These are phyloP conservation scores for Thunnus albacares DNA, from an alignment of 2,797 vertebrate genomes.

Conservation along the genomic window DNA sequence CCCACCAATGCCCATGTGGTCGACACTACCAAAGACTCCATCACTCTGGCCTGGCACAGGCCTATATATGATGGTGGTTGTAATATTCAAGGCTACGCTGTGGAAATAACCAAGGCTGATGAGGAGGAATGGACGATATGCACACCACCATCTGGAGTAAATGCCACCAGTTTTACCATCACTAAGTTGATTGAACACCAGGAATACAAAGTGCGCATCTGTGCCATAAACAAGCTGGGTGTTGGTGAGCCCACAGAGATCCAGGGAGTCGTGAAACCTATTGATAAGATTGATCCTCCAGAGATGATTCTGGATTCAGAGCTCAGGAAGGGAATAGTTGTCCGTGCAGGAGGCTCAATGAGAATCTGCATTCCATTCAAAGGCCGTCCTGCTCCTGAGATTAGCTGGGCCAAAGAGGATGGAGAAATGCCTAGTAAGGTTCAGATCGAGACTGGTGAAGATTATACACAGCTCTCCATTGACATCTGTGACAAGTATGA, in stretches of 20 bases:
- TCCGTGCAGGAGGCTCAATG: slow-evolving; percentile 94
- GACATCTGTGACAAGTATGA: slow-evolving; percentile 97
- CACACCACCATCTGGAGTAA: slow-evolving; percentile 93
- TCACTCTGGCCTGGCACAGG: slow-evolving; percentile 93
- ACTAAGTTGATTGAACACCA: slow-evolving; percentile 95
- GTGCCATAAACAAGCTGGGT: slow-evolving; percentile 96
- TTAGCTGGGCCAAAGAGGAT: slow-evolving; percentile 95
- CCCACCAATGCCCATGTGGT: slow-evolving; percentile 92
- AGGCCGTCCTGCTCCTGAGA: slow-evolving; percentile 94
- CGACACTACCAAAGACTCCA: slow-evolving; percentile 92
- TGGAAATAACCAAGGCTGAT: slow-evolving; percentile 96
- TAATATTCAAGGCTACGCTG: slow-evolving; percentile 95
- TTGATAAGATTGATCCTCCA: slow-evolving; percentile 94
- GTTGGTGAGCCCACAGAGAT: slow-evolving; percentile 94
- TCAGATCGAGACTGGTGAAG: slow-evolving; percentile 91
- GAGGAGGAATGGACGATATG: slow-evolving; percentile 97
- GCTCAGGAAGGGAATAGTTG: slow-evolving; percentile 94
- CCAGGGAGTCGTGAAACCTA: slow-evolving; percentile 92
- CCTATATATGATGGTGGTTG: slow-evolving; percentile 98
- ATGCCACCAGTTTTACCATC: slow-evolving; percentile 92
- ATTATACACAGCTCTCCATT: slow-evolving; percentile 94
- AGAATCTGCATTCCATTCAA: slow-evolving; percentile 96
- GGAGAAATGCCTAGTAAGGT: slow-evolving; percentile 93
- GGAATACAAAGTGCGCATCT: slow-evolving; percentile 96
- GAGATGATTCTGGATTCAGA: slow-evolving; percentile 97